phyloP scores from a whole-genome alignment of 2,888 invertebrate genomes.

The Pocota personata region DNA sequence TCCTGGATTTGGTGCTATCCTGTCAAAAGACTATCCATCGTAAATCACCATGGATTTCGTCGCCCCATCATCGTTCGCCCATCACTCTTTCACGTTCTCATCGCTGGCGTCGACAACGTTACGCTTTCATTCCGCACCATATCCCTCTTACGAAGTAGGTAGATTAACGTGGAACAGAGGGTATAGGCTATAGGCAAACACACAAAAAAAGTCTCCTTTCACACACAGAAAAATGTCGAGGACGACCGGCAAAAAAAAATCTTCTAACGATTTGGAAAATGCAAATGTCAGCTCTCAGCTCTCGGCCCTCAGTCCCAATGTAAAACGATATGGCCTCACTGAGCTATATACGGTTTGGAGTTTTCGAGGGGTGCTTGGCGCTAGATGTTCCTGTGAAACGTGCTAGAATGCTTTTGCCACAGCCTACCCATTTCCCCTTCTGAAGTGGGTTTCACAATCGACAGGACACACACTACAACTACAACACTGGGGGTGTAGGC shows the following conservation, averaged over 20 bases:
- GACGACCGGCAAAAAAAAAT: conserved; percentile 1
- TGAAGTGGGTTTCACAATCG: conserved; percentile 23
- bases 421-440: conserved; percentile 15
- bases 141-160: conserved; percentile 21
- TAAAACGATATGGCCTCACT: conserved; percentile 64
- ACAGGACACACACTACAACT: conserved; percentile 8
- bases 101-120: conserved; percentile 41
- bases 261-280: conserved; percentile 70
- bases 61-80: conserved; percentile 1
- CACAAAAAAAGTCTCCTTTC: not conserved
- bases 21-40: conserved; percentile 57
- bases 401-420: conserved; percentile 53
- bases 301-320: conserved; percentile 17
- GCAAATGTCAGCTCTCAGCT: conserved; percentile 57
- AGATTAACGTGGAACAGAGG: conserved; percentile 16
- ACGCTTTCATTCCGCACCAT: conserved; percentile 8
- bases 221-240: conserved; percentile 26
- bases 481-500: not conserved
- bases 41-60: conserved; percentile 41
- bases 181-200: conserved; percentile 31
- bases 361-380: conserved; percentile 9
- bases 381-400: conserved; percentile 28
- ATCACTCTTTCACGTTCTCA: not conserved
- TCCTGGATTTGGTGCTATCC: conserved; percentile 21
- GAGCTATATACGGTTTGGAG: conserved; percentile 2